Conservation (phyloP, 2,888 invertebrate genomes). For the Tryphoninae sp. region DNA sequence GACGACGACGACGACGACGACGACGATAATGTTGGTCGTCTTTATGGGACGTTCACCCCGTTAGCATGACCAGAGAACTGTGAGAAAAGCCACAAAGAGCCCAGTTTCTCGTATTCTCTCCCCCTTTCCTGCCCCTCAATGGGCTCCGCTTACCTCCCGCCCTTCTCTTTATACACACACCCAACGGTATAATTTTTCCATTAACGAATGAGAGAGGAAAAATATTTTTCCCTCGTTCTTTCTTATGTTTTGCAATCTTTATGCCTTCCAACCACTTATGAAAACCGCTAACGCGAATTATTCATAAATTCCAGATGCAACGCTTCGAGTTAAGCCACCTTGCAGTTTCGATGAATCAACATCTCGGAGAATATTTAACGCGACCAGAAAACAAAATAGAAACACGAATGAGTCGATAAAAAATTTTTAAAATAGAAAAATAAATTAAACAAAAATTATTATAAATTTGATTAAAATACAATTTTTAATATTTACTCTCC, state of each 20-base stretch:
- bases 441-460: neutral
- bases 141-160: conserved; percentile 27
- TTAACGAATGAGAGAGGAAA: conserved; percentile 60
- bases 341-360: conserved; percentile 40
- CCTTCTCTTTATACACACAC: conserved; percentile 18
- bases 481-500: no score
- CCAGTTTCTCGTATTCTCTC: conserved; percentile 40
- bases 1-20: conserved; percentile 37
- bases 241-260: conserved; percentile 40
- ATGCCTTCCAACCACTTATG: conserved; percentile 19
- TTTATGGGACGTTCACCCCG: conserved; percentile 57
- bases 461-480: neutral
- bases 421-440: neutral
- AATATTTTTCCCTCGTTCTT: conserved; percentile 54
- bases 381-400: neutral
- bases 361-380: neutral
- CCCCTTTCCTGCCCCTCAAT: conserved; percentile 14
- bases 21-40: conserved; percentile 29
- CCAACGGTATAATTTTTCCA: conserved; percentile 60
- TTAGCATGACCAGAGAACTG: conserved; percentile 44
- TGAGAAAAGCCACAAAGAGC: conserved; percentile 51
- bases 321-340: conserved; percentile 24
- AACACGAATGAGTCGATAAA: neutral
- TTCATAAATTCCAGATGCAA: conserved; percentile 60
- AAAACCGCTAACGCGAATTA: conserved; percentile 58